A percentile compares a stretch with the other conserved stretches of the same genome.
phyloP scores from a whole-genome alignment of 2,888 invertebrate species.

The Caenorhabditis sp. region DNA sequence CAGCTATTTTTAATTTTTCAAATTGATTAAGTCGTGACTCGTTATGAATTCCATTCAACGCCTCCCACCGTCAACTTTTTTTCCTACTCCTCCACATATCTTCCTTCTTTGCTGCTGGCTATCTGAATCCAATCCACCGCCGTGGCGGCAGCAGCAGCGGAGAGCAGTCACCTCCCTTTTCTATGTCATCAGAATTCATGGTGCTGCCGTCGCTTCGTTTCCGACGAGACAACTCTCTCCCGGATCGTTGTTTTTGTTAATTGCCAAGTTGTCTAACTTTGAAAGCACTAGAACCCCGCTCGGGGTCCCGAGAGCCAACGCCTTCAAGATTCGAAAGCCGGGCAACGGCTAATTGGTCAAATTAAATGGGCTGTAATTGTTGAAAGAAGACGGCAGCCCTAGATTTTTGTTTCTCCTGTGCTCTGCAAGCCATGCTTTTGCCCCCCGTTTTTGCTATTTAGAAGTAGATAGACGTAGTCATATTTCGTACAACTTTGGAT shows the following conservation, averaged over 20 bases:
- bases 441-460: constrained; percentile 43
- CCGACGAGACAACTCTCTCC: constrained; percentile 8
- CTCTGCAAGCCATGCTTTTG: constrained; percentile 38
- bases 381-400: constrained; percentile 16
- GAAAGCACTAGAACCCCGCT: constrained; percentile 17
- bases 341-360: constrained; percentile 55
- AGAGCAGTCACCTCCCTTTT: constrained; percentile 37
- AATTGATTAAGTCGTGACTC: constrained; percentile 60
- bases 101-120: constrained; percentile 34
- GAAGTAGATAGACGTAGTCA: constrained; percentile 44
- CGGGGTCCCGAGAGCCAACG: neutral
- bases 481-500: constrained; percentile 32
- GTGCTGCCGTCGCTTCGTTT: constrained; percentile 6
- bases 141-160: constrained; percentile 2
- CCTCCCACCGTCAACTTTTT: constrained; percentile 44
- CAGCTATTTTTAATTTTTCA: constrained; percentile 59
- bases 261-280: constrained; percentile 35
- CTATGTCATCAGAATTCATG: constrained; percentile 40
- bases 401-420: constrained; percentile 30
- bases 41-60: constrained; percentile 65
- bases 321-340: neutral
- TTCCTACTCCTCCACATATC: constrained; percentile 40
- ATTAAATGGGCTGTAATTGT: constrained; percentile 59
- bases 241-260: constrained; percentile 51
- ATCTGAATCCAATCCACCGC: constrained; percentile 52